phyloP scores from a whole-genome alignment of 2,797 vertebrate species.

The Gymnoscopelus braueri region DNA sequence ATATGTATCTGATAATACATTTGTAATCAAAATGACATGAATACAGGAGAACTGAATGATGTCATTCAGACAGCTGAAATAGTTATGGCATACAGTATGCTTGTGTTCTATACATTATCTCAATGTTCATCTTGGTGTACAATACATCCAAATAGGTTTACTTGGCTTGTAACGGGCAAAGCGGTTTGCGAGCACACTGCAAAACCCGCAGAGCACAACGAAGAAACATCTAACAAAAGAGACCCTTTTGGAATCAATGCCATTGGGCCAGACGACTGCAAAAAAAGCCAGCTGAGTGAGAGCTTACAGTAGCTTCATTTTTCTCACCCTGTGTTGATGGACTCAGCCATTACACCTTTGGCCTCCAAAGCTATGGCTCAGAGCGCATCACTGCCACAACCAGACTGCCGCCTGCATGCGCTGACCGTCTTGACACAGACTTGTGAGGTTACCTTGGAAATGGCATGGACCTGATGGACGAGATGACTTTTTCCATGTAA shows the following conservation, averaged over 20 bases:
- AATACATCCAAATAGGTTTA: not conserved
- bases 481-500: slow-evolving; percentile 59
- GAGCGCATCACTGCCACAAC: slow-evolving; percentile 40
- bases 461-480: slow-evolving; percentile 61
- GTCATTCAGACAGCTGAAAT: not conserved
- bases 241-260: slow-evolving; percentile 1
- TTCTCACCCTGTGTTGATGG: slow-evolving; percentile 57
- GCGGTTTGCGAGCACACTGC: not conserved
- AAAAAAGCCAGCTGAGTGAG: slow-evolving; percentile 32
- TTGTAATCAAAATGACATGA: too few relatives aligned
- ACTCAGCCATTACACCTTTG: slow-evolving; percentile 63
- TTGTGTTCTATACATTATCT: not conserved
- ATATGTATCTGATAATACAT: too few relatives aligned
- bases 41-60: too few relatives aligned
- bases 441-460: slow-evolving; percentile 69
- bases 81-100: not conserved
- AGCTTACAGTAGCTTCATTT: slow-evolving; percentile 39
- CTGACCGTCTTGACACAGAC: slow-evolving; percentile 51
- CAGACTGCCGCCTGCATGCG: slow-evolving; percentile 21
- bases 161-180: not conserved
- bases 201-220: not conserved
- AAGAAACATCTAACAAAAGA: slow-evolving; percentile 17
- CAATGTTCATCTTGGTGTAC: not conserved
- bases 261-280: slow-evolving; percentile 20
- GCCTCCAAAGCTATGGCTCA: slow-evolving; percentile 55